phyloP scores from a whole-genome alignment of 2,113 vertebrate species.

The Pleuronectes platessa region DNA sequence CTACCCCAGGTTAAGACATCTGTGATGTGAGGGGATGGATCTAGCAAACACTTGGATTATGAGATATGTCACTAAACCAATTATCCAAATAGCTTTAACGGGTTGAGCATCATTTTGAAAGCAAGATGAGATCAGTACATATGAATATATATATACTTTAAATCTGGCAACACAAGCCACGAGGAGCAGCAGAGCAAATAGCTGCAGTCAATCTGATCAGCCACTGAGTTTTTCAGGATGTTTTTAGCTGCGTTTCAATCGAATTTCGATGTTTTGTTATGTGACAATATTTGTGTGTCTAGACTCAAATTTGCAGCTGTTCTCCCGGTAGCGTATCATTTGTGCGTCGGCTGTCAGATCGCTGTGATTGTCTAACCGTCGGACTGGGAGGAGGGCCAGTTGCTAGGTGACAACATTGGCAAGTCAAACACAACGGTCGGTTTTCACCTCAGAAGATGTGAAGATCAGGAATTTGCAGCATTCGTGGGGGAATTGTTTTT shows the following conservation, averaged over 20 bases:
- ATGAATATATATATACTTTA: neutral
- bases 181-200: too few relatives aligned
- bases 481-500: neutral
- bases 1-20: neutral
- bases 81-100: neutral
- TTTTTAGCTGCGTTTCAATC: neutral
- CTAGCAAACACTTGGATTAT: too few relatives aligned
- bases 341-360: constrained; percentile 48
- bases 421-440: constrained; percentile 42
- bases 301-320: constrained; percentile 24
- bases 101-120: too few relatives aligned
- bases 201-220: neutral
- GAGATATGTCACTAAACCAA: neutral
- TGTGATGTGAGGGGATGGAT: neutral
- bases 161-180: too few relatives aligned
- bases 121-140: too few relatives aligned
- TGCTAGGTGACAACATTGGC: constrained; percentile 79
- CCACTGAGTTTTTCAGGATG: neutral
- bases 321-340: constrained; percentile 27
- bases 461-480: constrained; percentile 33
- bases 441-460: constrained; percentile 48
- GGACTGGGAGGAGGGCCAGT: constrained; percentile 66
- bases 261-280: constrained; percentile 2
- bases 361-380: constrained; percentile 59
- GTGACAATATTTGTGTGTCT: neutral